phyloP scores from a whole-genome alignment of 2,113 vertebrate genomes.

The Antigone vipio region DNA sequence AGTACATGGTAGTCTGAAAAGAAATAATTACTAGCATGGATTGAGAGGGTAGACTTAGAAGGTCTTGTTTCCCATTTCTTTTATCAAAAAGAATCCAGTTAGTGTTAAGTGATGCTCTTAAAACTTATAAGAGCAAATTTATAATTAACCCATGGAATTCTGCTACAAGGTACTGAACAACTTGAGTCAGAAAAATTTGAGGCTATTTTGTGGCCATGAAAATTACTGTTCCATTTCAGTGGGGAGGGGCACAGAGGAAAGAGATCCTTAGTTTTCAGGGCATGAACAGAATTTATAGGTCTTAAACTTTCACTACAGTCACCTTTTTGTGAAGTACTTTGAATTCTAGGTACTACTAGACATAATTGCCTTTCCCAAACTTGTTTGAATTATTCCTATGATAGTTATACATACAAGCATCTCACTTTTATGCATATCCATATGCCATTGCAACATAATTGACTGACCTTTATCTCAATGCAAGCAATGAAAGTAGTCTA shows the following conservation, averaged over 20 bases:
- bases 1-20: neutral
- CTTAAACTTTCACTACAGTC: neutral
- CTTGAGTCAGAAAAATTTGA: neutral
- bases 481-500: neutral
- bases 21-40: neutral
- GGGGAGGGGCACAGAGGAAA: neutral
- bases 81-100: neutral
- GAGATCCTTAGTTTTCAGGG: neutral
- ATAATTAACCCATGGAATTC: neutral
- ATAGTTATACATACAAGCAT: neutral
- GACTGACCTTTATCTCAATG: neutral
- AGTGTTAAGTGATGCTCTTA: neutral
- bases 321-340: neutral
- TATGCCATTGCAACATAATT: neutral
- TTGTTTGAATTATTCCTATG: neutral
- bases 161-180: neutral
- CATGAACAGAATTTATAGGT: neutral
- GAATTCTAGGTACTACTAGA: neutral
- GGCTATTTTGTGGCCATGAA: neutral
- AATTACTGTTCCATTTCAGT: neutral
- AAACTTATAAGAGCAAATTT: neutral
- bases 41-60: neutral
- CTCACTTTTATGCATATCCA: neutral
- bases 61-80: neutral
- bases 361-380: neutral